Evolutionary conservation across 2,113 vertebrate species (phyloP), one percentile per base, ranked within the genome.

Genomic region (Rattus rattus): DNA sequence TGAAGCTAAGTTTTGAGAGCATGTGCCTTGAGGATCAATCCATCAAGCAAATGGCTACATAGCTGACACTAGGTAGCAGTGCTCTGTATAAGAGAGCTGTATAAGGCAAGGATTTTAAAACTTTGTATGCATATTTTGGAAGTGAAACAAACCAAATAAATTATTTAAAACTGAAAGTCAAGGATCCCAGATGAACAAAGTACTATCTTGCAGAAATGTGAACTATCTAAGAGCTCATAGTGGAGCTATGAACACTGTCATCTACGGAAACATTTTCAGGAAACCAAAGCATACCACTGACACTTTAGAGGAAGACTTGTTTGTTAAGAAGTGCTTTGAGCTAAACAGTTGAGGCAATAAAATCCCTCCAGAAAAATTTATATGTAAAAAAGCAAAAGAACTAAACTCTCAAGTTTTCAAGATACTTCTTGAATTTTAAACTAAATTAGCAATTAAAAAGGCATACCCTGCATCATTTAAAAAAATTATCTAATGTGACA

Each of bases 131-230:
- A 22, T 84, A 43, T 93, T 92, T 95, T 94, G 87, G 87, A 97
- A 91, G 79, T 63, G 88, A 95, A 95, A 94, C 17, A 59, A 96
- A 96, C n/a, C 69, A 87, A 77, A 70, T 95, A 94, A 97, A 70
- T 86, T 79, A 96, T 52, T 94, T 96, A 63, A 95, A 97, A 94
- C 96, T 69, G 43, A 88, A 73, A 24, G 12, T 83, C 91, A 89
- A 97, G 93, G 56, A 97, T 30, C 28, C 22, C 97, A 95, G 97
- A 95, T 97, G 92, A 28, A 97, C 97, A 97, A 94, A 98, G 96
- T 98, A 97, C 97, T 98, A 47, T 72, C 86, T 95, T 97, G 96
- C 95, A 98, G 98, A 97, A 95, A 97, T 8, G 70, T 96, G 95
- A 93, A 93, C 75, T 97, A 90, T 75, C 95, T 24, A 52, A 90